These are phyloP conservation scores for Melikaiella ostensackeni DNA, from an alignment of 2,888 invertebrate genomes.

Conservation along the genomic window DNA sequence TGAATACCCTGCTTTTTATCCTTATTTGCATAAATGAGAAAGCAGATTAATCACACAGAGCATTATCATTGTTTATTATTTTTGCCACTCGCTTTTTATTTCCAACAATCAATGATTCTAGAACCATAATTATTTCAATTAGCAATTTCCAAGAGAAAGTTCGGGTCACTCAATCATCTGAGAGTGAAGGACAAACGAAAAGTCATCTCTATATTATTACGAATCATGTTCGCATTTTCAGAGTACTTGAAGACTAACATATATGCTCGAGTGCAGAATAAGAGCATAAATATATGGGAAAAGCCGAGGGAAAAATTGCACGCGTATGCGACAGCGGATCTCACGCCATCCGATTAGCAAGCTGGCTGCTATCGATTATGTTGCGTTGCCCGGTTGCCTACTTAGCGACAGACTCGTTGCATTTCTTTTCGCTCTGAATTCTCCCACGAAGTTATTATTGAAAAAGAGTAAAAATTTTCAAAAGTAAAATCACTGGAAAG, in stretches of 20 bases:
- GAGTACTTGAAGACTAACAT: not conserved
- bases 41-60: not conserved
- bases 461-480: not conserved
- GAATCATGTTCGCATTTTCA: not conserved
- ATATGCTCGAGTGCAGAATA: not conserved
- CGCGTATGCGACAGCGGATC: slow-evolving; percentile 31
- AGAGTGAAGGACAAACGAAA: no score
- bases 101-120: not conserved
- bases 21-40: not conserved
- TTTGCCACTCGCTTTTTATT: not conserved
- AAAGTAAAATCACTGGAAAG: slow-evolving; percentile 14
- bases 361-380: slow-evolving; percentile 63
- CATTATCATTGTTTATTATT: not conserved
- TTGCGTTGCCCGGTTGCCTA: slow-evolving; percentile 52
- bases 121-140: no score
- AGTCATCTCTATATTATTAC: not conserved
- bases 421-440: slow-evolving; percentile 7
- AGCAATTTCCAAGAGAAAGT: no score
- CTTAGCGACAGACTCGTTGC: slow-evolving; percentile 23
- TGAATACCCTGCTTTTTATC: not conserved
- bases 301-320: slow-evolving; percentile 28
- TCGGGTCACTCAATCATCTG: no score
- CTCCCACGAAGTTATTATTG: not conserved
- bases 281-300: slow-evolving; percentile 5
- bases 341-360: slow-evolving; percentile 61